Base-by-base conservation (phyloP, 2,797 vertebrate species). In the Sebastes minor region DNA sequence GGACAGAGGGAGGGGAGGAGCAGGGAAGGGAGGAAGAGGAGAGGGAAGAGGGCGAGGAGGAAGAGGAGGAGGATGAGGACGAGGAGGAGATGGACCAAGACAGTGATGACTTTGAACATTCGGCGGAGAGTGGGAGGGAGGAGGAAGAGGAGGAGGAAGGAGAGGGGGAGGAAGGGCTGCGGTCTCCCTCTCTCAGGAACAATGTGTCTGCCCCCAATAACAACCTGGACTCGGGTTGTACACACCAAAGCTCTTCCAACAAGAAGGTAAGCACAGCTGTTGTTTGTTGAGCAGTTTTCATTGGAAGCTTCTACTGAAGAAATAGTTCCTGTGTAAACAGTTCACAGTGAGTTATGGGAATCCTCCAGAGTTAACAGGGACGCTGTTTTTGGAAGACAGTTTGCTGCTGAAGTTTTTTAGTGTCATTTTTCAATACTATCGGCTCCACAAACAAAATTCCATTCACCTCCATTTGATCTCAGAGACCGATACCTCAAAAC, bases 51-150 rank as follows among this genome's bases (percentile, higher is more conserved):
- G 80, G 78, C 4, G 90, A 96, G 95, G 87, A 96, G 74, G 96
- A 97, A 27, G 97, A 97, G 71, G 95, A 94, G 63, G 94, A 95
- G 13, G 95, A 94, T 2, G 97, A 98, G 68, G 97, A 97, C 1
- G 98, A 99, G 89, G 97, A 98, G 84, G 98, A 99, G 89, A 99
- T 99, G 99, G 99, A 99, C 95, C 99, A 99, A 94, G 98, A 99
- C 93, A 99, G 98, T 68, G 99, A 99, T 92, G 98, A 99, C 75
- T 99, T 98, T 92, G 98, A 99, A 88, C 98, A 97, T 67, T 99
- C 98, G 16, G 98, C 95, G 10, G 98, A 99, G 91, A 99, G 98
- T 74, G 97, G 96, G 78, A 96, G 97, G 89, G 99, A 99, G 88
- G 97, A 98, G 85, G 97, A 97, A 76, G 98, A 99, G 80, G 97